Evolutionary conservation across 2,888 invertebrate species (phyloP), one percentile per base, ranked within the genome.

Genomic region (Scaptomyza tumidula): DNA sequence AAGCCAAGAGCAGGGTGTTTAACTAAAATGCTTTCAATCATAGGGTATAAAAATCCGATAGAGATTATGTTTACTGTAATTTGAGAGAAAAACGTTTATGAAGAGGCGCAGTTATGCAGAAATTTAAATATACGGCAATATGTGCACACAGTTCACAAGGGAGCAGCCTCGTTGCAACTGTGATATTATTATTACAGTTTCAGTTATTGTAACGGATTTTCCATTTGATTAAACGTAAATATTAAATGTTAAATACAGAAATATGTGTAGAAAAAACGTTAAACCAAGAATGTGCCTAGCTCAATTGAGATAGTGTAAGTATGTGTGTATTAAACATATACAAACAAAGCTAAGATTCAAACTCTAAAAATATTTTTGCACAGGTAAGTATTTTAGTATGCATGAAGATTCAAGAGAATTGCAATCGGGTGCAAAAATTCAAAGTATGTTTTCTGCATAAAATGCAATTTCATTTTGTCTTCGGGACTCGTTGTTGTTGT

Each of bases 201-300:
- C 79, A 74, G 80, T 81, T 79, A 81, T 83, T 80, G 78, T 74
- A 78, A 80, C 72, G 83, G 88, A 85, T 90, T 90, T 90, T 90
- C 84, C 90, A 85, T 87, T 90, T 90, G 90, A 90, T 90, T 89
- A 88, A 90, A 90, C 84, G 87, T 85, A 90, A 90, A 90, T 90
- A 90, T 89, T 80, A 81, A 49, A 68, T 37, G 43, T 41, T 41
- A 50, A 31, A 39, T 43, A 39, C 24, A 43, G 46, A 14, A 10
- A 50, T 9, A 16, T 16, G 16, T 43, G 48, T 29, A 46, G 11
- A 35, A 6, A 19, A 53, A 53, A 43, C 39, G 10, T 19, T 41
- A 19, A 64, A 27, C 54, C 48, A 43, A 63, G 37, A 4, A 33
- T 7, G 24, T n/a, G 48, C 29, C 37, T 6, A 31, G 60, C 46